Evolutionary conservation across 2,888 invertebrate genomes (phyloP).

Genomic region (Daptonema setosum): DNA sequence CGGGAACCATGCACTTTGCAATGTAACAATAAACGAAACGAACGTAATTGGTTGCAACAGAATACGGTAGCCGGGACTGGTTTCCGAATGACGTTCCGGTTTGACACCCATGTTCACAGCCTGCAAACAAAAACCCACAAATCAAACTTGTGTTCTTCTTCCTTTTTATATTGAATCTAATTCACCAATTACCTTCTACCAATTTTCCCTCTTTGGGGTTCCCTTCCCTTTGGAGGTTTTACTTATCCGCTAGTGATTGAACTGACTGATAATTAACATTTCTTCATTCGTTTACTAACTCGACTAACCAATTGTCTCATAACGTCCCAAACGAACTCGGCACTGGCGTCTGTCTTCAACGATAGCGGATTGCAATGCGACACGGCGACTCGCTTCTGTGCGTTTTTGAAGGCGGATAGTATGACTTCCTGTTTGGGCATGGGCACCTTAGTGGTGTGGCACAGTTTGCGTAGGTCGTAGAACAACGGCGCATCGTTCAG

Average conservation of each 20-base stretch:
- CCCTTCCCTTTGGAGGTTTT: too few species aligned
- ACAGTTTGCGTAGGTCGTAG: slow-evolving; percentile 56
- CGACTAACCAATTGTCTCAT: not conserved
- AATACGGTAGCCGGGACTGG: not conserved
- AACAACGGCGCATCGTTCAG: slow-evolving; percentile 61
- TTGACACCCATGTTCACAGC: too few species aligned
- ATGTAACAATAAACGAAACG: not conserved
- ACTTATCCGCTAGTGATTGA: too few species aligned
- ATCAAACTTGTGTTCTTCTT: too few species aligned
- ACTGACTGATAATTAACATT: too few species aligned
- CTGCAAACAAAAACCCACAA: too few species aligned
- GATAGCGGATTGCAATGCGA: slow-evolving; percentile 71
- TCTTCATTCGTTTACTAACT: not conserved
- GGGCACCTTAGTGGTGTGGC: slow-evolving; percentile 42
- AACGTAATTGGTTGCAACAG: not conserved
- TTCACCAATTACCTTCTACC: too few species aligned
- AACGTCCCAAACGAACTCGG: slow-evolving; percentile 59
- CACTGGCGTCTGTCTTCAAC: slow-evolving; percentile 75
- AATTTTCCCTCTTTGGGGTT: too few species aligned
- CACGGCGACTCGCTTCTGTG: slow-evolving; percentile 67
- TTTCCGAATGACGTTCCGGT: too few species aligned
- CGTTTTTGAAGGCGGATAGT: slow-evolving; percentile 65
- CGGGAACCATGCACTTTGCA: too few species aligned
- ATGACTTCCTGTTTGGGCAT: slow-evolving; percentile 30
- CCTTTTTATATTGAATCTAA: too few species aligned